Percentiles rank a stretch among this genome's conserved stretches.
Evolutionary conservation across 1,140 invertebrate species (phyloP).

Genomic region (Tenebrio molitor): DNA sequence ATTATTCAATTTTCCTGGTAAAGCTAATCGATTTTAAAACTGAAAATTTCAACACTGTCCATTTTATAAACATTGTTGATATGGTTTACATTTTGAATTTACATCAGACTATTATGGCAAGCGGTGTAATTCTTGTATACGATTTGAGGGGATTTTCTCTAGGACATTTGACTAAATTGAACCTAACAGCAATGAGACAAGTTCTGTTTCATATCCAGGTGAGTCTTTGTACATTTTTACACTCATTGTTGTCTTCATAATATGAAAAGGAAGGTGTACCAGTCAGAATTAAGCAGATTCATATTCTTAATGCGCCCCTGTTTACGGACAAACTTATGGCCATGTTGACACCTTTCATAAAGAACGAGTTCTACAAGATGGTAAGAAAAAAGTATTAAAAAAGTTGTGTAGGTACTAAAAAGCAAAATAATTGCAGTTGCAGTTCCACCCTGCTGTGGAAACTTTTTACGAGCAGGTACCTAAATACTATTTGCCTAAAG

Average conservation of each 20-base stretch:
- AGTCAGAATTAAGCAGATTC: constrained; percentile 74
- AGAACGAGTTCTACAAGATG: constrained; percentile 75
- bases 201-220: too few species aligned
- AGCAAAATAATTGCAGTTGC: neutral
- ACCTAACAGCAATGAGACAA: too few species aligned
- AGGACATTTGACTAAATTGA: too few species aligned
- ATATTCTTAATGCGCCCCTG: constrained; percentile 76
- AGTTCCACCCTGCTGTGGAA: constrained; percentile 65
- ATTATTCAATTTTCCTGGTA: constrained; percentile 70
- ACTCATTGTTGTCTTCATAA: too few species aligned
- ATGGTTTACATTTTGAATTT: too few species aligned
- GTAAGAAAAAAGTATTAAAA: constrained; percentile 26
- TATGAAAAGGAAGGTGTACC: constrained; percentile 71
- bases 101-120: too few species aligned
- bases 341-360: constrained; percentile 79
- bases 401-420: neutral
- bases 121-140: too few species aligned
- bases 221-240: too few species aligned
- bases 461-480: constrained; percentile 59
- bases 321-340: constrained; percentile 78
- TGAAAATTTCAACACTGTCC: constrained; percentile 70
- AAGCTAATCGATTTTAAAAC: constrained; percentile 71
- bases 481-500: constrained; percentile 67
- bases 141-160: too few species aligned
- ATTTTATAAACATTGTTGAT: constrained; percentile 75